Evolutionary conservation across 2,888 invertebrate species (phyloP).

Genomic region (Caenorhabditis auriculariae): DNA sequence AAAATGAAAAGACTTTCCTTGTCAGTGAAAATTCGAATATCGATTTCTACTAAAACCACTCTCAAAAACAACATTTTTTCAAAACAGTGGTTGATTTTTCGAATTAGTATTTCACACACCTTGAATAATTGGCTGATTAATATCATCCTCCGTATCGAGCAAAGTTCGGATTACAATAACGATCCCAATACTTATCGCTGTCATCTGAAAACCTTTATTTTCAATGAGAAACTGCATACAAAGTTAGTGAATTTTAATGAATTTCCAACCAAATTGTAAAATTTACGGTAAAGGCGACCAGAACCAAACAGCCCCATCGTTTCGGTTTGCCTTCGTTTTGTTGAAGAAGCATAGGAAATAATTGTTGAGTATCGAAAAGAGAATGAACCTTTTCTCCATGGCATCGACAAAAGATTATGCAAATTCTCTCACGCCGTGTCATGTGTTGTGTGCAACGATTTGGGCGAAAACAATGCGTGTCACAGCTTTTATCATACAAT

Average conservation of each 20-base stretch:
- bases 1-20: too few relatives aligned
- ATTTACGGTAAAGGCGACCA: slow-evolving; percentile 19
- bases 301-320: slow-evolving; percentile 51
- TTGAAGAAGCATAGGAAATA: slow-evolving; percentile 35
- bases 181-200: slow-evolving; percentile 40
- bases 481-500: neutral
- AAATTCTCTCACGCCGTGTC: neutral
- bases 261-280: too few relatives aligned
- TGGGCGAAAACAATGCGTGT: neutral
- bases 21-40: too few relatives aligned
- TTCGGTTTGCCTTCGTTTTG: slow-evolving; percentile 49
- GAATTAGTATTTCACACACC: slow-evolving; percentile 20
- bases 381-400: too few relatives aligned
- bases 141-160: slow-evolving; percentile 53
- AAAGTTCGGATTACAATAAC: slow-evolving; percentile 48
- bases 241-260: too few relatives aligned
- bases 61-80: neutral
- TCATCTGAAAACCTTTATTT: slow-evolving; percentile 46
- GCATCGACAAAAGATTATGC: too few relatives aligned
- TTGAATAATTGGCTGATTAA: slow-evolving; percentile 55
- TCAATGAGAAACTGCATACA: too few relatives aligned
- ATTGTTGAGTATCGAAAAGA: too few relatives aligned
- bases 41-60: too few relatives aligned
- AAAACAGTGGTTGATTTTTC: neutral
- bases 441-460: neutral